A percentile compares a stretch with the other conserved stretches of the same genome.
Evolutionary conservation across 2,797 vertebrate species (phyloP).

Genomic region (Psittacula echo): DNA sequence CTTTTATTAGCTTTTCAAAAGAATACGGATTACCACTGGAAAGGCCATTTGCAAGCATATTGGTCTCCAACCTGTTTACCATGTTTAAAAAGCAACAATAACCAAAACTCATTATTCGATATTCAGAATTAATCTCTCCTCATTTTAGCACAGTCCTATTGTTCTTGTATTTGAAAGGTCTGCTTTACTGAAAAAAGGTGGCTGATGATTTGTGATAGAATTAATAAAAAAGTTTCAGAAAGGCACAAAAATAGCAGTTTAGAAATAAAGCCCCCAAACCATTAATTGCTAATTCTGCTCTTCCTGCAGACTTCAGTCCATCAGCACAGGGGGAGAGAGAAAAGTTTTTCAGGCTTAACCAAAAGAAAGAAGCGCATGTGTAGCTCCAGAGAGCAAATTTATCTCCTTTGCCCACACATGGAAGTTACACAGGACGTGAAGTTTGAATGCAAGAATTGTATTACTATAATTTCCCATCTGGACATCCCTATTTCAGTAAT

Average conservation of each 20-base stretch:
- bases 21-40: slow-evolving; percentile 59
- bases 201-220: background rate
- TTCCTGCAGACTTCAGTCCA: background rate
- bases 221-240: background rate
- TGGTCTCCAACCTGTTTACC: slow-evolving; percentile 45
- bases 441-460: slow-evolving; percentile 5
- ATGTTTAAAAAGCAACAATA: slow-evolving; percentile 12
- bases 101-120: background rate
- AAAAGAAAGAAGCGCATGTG: background rate
- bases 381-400: slow-evolving; percentile 4
- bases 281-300: background rate
- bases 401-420: slow-evolving; percentile 37
- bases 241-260: background rate
- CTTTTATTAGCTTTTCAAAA: slow-evolving; percentile 72
- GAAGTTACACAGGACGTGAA: slow-evolving; percentile 28
- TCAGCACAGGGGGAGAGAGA: background rate
- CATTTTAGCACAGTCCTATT: background rate
- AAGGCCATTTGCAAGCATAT: slow-evolving; percentile 51
- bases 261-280: background rate
- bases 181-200: background rate
- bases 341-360: slow-evolving; percentile 3
- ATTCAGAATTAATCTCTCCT: background rate
- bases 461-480: slow-evolving; percentile 48
- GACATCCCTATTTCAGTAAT: slow-evolving; percentile 32
- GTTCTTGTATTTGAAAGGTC: background rate